phyloP scores from a whole-genome alignment of 2,113 vertebrate species.

The Lucifuga dentata region DNA sequence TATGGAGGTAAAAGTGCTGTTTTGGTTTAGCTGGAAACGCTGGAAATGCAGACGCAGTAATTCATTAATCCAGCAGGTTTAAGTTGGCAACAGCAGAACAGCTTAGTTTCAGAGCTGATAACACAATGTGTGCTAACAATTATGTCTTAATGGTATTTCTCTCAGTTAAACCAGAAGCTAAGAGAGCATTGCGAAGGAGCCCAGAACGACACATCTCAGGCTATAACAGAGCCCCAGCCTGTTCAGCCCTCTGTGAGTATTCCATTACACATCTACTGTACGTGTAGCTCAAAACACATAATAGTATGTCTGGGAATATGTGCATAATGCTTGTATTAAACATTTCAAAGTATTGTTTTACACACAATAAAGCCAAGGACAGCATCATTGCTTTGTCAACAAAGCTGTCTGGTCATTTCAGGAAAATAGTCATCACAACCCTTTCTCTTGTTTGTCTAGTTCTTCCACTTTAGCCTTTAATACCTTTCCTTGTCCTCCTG shows the following conservation, averaged over 20 bases:
- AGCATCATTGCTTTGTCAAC: slow-evolving; percentile 26
- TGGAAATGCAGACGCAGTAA: neutral
- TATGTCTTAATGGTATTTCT: slow-evolving; percentile 5
- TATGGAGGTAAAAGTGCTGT: neutral
- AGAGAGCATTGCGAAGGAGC: slow-evolving; percentile 81
- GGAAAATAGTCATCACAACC: slow-evolving; percentile 24
- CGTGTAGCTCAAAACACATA: slow-evolving; percentile 5
- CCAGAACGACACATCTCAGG: slow-evolving; percentile 77
- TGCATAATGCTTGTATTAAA: slow-evolving; percentile 1
- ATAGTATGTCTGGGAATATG: slow-evolving; percentile 25
- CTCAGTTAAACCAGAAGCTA: slow-evolving; percentile 87
- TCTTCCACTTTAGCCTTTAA: slow-evolving; percentile 59
- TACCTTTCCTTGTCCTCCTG: slow-evolving; percentile 63
- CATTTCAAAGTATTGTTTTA: neutral
- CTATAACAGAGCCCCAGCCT: slow-evolving; percentile 76
- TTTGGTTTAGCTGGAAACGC: slow-evolving; percentile 5
- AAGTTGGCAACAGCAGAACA: neutral
- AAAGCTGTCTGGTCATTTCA: slow-evolving; percentile 20
- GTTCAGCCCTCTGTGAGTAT: slow-evolving; percentile 86
- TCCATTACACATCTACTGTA: neutral
- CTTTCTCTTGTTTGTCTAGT: slow-evolving; percentile 53
- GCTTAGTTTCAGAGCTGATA: neutral
- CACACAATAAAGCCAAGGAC: slow-evolving; percentile 3
- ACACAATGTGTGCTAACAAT: neutral
- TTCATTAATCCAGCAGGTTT: neutral